A percentile compares a stretch with the other conserved stretches of the same genome.
These are phyloP conservation scores for Pterobdella sp. DNA, from an alignment of 2,888 invertebrate species.

Conservation along the genomic window DNA sequence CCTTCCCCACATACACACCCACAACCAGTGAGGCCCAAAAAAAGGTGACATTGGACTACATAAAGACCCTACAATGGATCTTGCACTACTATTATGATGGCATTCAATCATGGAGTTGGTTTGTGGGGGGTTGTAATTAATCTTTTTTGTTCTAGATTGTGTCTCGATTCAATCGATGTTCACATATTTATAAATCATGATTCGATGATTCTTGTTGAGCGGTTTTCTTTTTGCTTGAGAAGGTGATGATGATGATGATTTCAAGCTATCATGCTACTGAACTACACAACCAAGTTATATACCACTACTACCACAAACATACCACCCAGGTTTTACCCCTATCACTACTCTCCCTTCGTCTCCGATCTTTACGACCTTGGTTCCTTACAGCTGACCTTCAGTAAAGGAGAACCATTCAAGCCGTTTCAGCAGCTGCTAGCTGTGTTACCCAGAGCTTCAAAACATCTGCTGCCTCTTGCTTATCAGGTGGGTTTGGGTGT, in stretches of 20 bases:
- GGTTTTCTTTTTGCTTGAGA: neutral
- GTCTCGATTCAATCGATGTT: too few relatives aligned
- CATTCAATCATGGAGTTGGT: conserved; percentile 96
- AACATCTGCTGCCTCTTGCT: conserved; percentile 79
- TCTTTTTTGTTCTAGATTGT: too few relatives aligned
- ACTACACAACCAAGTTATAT: neutral
- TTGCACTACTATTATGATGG: conserved; percentile 91
- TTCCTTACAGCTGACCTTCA: conserved; percentile 68
- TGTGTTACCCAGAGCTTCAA: conserved; percentile 94
- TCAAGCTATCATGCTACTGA: neutral
- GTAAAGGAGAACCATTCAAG: conserved; percentile 75
- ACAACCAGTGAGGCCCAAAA: conserved; percentile 62
- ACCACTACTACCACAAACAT: neutral
- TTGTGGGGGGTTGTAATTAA: conserved; percentile 43
- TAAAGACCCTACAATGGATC: conserved; percentile 91
- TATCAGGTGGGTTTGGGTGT: conserved; percentile 60
- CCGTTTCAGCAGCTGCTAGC: conserved; percentile 97
- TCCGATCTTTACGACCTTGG: conserved; percentile 78
- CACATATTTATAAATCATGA: too few relatives aligned
- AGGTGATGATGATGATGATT: neutral
- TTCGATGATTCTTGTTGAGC: too few relatives aligned
- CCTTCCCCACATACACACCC: neutral
- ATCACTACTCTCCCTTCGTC: conserved; percentile 92
- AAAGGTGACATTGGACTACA: conserved; percentile 77
- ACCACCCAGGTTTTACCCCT: conserved; percentile 64